Evolutionary conservation across 2,797 vertebrate genomes (phyloP), one percentile per base, ranked within the genome.

Genomic region (Liasis olivaceus): DNA sequence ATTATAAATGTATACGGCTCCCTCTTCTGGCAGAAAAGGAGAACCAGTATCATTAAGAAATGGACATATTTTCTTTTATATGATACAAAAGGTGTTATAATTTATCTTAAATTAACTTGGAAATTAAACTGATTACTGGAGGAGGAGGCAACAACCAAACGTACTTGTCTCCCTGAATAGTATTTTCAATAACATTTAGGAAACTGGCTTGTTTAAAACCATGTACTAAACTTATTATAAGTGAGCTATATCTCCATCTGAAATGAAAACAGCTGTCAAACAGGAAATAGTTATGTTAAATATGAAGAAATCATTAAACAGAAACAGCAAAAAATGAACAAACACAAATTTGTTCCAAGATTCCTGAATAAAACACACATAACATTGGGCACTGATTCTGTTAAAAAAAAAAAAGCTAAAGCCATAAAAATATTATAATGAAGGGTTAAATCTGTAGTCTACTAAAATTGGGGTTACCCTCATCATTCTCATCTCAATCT

Each of bases 1-100:
- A 81, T 97, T 98, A 96, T 94, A 97, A 94, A 96, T 85, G 97
- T 94, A 95, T 92, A 95, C 96, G 93, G 98, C 97, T 97, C 97
- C 97, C 98, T 97, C 98, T 98, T 90, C 97, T 96, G 98, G 98
- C 89, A 0, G 14, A 89, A 95, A 94, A 63, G 0, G 7, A 77
- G 89, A 96, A 96, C 91, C 93, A 90, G 72, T 89, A 62, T 89
- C 20, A 86, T 51, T 66, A 85, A 54, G 31, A 85, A 88, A 77
- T 24, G 28, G 31, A n/a, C 26, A 13, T 13, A 63, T 36, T 60
- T 63, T 51, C 12, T 24, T 36, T 64, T 58, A 85, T 47, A 58
- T 64, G 90, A 69, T 85, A 90, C 31, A 22, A 89, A 47, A 66
- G 12, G 12, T 31, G 20, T 66, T 60, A 85, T 60, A 51, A 72